Conservation (phyloP, 2,888 invertebrate genomes). For the Oscheius sp. region DNA sequence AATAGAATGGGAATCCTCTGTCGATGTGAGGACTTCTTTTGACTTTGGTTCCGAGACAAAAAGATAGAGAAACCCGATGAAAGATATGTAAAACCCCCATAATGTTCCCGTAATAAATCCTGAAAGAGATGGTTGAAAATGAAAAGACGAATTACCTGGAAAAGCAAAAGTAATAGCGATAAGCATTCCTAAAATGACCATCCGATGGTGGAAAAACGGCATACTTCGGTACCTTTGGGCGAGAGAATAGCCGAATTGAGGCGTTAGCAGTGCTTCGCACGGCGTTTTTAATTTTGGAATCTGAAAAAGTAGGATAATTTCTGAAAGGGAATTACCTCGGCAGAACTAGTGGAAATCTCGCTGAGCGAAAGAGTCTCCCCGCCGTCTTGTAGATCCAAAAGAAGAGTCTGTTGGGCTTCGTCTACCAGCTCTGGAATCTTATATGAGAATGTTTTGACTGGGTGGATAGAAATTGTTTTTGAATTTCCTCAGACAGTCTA, state of each 20-base stretch:
- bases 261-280: constrained; percentile 34
- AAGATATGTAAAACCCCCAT: constrained; percentile 63
- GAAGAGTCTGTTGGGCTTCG: neutral
- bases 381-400: neutral
- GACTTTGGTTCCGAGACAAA: constrained; percentile 65
- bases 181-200: constrained; percentile 43
- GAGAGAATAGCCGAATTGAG: constrained; percentile 39
- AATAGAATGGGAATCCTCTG: neutral
- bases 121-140: constrained; percentile 12
- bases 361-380: neutral
- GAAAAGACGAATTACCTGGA: constrained; percentile 38
- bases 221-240: constrained; percentile 43
- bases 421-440: neutral
- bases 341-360: neutral
- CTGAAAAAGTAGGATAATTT: neutral
- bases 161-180: constrained; percentile 46
- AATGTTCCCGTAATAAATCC: constrained; percentile 60
- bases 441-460: neutral
- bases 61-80: constrained; percentile 60
- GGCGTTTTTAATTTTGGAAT: neutral
- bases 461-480: no score
- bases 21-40: constrained; percentile 30
- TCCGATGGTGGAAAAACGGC: constrained; percentile 53
- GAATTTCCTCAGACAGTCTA: no score
- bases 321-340: constrained; percentile 5